These are phyloP conservation scores for Anabacerthia variegaticeps DNA, from an alignment of 2,797 vertebrate genomes.

Conservation along the genomic window DNA sequence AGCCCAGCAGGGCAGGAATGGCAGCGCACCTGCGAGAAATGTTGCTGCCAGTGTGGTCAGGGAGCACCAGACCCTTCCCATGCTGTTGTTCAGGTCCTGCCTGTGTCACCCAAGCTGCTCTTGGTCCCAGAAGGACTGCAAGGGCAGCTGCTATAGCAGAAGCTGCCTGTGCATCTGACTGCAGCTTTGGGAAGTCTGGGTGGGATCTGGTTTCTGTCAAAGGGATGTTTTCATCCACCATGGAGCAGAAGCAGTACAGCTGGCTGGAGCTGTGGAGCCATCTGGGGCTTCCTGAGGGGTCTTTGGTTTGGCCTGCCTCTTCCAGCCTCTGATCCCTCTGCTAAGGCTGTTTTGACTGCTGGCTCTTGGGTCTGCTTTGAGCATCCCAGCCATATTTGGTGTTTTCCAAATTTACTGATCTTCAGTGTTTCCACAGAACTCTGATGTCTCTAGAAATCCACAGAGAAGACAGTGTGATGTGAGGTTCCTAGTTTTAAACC, in stretches of 20 bases:
- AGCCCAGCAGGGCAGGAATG: not conserved
- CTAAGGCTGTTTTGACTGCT: not conserved
- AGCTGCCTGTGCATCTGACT: accelerated
- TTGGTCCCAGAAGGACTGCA: not conserved
- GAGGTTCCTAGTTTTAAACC: not conserved
- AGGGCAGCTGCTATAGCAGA: not conserved
- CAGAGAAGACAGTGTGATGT: not conserved
- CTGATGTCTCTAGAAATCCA: not conserved
- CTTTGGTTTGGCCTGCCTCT: not conserved
- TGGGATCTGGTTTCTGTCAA: not conserved
- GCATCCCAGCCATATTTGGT: not conserved
- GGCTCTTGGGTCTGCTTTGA: not conserved
- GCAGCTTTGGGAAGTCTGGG: not conserved
- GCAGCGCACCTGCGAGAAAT: not conserved
- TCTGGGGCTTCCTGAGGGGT: not conserved
- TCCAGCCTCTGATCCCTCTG: not conserved
- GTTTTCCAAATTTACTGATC: not conserved
- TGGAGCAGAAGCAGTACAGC: not conserved
- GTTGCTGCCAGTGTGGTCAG: not conserved
- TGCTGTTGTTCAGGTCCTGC: not conserved
- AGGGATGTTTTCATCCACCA: not conserved
- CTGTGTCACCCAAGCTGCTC: not conserved
- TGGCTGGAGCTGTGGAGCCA: not conserved
- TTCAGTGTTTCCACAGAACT: not conserved
- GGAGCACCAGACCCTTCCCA: not conserved